Percentiles rank a stretch among this genome's conserved stretches.
phyloP scores from a whole-genome alignment of 35 echinoderm and acorn worm genomes.

The Apostichopus californicus region DNA sequence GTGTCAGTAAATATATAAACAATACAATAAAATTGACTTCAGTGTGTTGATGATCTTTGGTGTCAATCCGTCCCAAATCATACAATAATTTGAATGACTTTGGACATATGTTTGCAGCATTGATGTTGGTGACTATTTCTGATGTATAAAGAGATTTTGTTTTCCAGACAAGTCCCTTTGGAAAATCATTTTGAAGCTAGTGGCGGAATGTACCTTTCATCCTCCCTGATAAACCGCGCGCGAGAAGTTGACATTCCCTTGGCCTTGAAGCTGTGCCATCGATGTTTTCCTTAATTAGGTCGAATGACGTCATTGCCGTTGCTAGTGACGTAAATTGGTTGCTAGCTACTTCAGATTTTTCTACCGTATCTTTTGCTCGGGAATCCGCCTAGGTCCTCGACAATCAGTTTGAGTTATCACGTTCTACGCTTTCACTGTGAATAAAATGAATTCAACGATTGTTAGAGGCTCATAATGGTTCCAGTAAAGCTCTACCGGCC shows the following conservation, averaged over 20 bases:
- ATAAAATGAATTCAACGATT: constrained; percentile 14
- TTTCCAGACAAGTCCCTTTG: neutral
- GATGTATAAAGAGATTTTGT: neutral
- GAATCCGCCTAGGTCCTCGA: constrained; percentile 23
- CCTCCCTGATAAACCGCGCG: constrained; percentile 17
- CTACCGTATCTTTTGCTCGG: constrained; percentile 38
- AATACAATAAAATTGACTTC: too few relatives aligned
- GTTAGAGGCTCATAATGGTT: constrained; percentile 35
- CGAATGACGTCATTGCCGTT: constrained; percentile 66
- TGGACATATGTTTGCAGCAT: neutral
- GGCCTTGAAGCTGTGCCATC: constrained; percentile 59
- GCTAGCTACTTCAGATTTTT: constrained; percentile 60
- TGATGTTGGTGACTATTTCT: neutral
- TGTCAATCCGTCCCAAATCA: neutral
- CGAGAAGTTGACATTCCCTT: constrained; percentile 51
- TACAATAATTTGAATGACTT: neutral
- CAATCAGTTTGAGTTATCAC: constrained; percentile 41
- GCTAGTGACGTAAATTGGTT: constrained; percentile 66
- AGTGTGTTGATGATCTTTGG: too few relatives aligned
- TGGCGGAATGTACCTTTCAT: constrained; percentile 40
- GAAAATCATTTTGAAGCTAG: neutral
- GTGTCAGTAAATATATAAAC: too few relatives aligned
- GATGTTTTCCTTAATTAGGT: constrained; percentile 67
- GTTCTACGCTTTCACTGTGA: constrained; percentile 4
- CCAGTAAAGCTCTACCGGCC: constrained; percentile 10